A percentile compares a stretch with the other conserved stretches of the same genome.
Evolutionary conservation across 2,797 vertebrate genomes (phyloP).

Genomic region (Prunella strophiata): DNA sequence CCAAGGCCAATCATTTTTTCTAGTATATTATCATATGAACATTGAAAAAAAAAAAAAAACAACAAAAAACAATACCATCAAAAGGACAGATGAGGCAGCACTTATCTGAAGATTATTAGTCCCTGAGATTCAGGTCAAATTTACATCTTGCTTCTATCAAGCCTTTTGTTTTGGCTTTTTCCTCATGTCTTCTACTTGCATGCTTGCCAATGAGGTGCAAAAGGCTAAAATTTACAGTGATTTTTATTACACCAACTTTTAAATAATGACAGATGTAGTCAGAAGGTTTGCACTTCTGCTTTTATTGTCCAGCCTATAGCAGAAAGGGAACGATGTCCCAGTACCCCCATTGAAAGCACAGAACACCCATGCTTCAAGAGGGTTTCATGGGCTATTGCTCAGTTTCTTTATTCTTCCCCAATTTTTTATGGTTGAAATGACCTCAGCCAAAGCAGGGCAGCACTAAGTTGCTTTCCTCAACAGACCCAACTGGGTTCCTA

Average conservation of each 20-base stretch:
- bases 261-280: background rate
- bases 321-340: background rate
- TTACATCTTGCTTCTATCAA: slow-evolving; percentile 13
- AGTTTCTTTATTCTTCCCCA: background rate
- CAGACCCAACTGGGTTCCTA: accelerated
- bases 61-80: background rate
- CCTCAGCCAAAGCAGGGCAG: background rate
- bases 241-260: slow-evolving; percentile 16
- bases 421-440: background rate
- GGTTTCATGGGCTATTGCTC: accelerated
- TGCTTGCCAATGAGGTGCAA: background rate
- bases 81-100: slow-evolving; percentile 58
- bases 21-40: slow-evolving; percentile 13
- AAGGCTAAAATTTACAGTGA: slow-evolving; percentile 14
- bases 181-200: background rate
- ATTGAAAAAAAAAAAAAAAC: background rate
- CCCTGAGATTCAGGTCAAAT: background rate
- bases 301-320: background rate
- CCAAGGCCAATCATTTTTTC: background rate
- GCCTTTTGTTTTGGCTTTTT: background rate
- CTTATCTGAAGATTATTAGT: slow-evolving; percentile 44
- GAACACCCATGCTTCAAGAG: background rate
- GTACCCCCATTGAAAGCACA: background rate
- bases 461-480: background rate
- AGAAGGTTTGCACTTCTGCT: background rate